A percentile compares a stretch with the other conserved stretches of the same genome.
Evolutionary conservation across 2,113 vertebrate genomes (phyloP).

Genomic region (Lophochroa leadbeateri): DNA sequence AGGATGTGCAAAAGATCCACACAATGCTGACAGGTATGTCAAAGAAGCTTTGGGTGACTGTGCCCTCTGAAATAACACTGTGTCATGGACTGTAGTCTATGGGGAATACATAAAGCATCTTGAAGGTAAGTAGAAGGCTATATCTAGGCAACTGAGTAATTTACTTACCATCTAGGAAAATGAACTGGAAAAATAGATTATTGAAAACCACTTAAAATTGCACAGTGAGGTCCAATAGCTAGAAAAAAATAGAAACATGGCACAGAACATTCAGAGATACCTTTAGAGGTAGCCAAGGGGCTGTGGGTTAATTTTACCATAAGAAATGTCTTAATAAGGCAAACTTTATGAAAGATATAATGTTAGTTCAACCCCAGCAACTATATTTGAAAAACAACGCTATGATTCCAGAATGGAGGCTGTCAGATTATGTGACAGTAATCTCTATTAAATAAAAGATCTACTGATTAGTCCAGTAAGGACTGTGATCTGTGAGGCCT

Average conservation of each 20-base stretch:
- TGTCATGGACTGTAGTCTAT: neutral
- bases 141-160: neutral
- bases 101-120: neutral
- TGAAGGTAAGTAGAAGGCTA: neutral
- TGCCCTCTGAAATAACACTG: neutral
- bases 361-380: neutral
- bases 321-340: neutral
- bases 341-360: neutral
- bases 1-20: neutral
- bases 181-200: neutral
- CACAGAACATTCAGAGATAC: neutral
- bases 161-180: neutral
- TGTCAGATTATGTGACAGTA: neutral
- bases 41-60: neutral
- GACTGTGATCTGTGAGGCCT: neutral
- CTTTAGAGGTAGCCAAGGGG: neutral
- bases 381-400: neutral
- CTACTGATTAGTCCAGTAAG: neutral
- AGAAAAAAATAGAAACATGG: neutral
- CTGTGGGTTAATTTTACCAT: neutral
- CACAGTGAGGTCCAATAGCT: neutral
- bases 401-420: neutral
- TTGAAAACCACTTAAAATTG: neutral
- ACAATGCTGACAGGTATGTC: accelerated
- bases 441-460: neutral